A percentile compares a stretch with the other conserved stretches of the same genome.
Evolutionary conservation across 2,888 invertebrate genomes (phyloP).

Genomic region (Dolomedes plantarius): DNA sequence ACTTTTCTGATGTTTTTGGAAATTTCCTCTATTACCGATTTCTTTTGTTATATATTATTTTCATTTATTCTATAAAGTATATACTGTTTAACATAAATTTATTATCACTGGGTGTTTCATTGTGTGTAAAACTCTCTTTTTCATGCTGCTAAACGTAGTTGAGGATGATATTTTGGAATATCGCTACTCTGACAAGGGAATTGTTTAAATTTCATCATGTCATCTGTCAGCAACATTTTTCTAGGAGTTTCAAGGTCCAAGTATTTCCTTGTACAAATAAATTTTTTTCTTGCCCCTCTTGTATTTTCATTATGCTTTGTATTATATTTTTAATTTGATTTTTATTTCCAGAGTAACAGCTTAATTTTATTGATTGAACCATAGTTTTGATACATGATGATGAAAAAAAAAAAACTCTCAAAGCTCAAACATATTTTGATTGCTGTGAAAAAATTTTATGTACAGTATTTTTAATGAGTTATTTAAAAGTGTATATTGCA

Average conservation of each 20-base stretch:
- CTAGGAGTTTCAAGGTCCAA: slow-evolving; percentile 53
- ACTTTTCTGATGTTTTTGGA: too few relatives aligned
- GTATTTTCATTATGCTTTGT: neutral
- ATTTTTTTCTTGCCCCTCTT: neutral
- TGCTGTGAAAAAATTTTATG: neutral
- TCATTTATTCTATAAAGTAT: too few relatives aligned
- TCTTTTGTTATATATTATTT: too few relatives aligned
- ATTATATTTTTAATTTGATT: too few relatives aligned
- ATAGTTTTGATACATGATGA: slow-evolving; percentile 7
- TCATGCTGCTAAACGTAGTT: slow-evolving; percentile 67
- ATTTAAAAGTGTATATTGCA: slow-evolving; percentile 6
- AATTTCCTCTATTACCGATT: too few relatives aligned
- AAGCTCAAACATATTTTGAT: slow-evolving; percentile 7
- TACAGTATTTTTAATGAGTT: slow-evolving; percentile 18
- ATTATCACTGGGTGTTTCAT: too few relatives aligned
- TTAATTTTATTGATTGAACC: neutral
- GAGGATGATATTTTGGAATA: slow-evolving; percentile 72
- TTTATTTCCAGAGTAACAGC: neutral
- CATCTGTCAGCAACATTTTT: slow-evolving; percentile 42
- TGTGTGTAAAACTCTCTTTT: slow-evolving; percentile 52
- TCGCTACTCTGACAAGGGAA: slow-evolving; percentile 71
- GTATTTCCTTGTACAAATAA: slow-evolving; percentile 61
- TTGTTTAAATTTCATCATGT: slow-evolving; percentile 53
- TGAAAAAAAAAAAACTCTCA: neutral
- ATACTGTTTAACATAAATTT: too few relatives aligned